Evolutionary conservation across 2,888 invertebrate species (phyloP), one percentile per base, ranked within the genome.

Genomic region (Hedya salicella): DNA sequence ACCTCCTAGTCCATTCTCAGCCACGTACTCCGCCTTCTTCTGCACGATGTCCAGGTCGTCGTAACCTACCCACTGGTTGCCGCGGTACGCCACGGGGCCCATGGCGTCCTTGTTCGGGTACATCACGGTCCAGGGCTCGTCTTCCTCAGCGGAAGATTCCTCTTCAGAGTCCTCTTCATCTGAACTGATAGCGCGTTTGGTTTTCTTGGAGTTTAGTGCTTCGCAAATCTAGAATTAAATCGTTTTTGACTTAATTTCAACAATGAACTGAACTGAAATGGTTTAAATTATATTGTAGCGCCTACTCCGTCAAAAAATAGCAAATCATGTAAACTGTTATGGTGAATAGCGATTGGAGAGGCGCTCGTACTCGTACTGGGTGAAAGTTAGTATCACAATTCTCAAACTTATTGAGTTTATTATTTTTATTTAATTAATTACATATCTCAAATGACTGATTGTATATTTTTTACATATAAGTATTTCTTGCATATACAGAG

Each of bases 31-130:
- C 0, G 97, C 95, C 93, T 98, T 98, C 79, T 94, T 95, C 78
- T 93, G 94, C 0, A 96, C 97, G 52, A 97, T 97, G 9, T 95
- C 95, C 71, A 96, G 95, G 77, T 98, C 98, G 78, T 98, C 98
- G 80, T 97, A 98, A 0, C 98, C 97, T 1, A 98, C 98, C 98
- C 98, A 98, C 86, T 98, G 98, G 86, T 97, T 96, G 19, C 95
- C 96, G 25, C 65, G 79, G 85, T 93, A 96, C 1, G 98, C 98
- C 77, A 97, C 98, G 0, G 98, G 98, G 0, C 97, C 98, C 95
- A 98, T 96, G 0, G 96, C 96, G 30, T 94, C 94, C 0, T 95
- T 93, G 85, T 97, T 96, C 0, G 97, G 96, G 70, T 97, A 95
- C 71, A 96, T 95, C 6, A 98, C 95, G 16, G 94, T 95, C 98